These are phyloP conservation scores for Atta cephalotes DNA, from an alignment of 1,140 invertebrate species.

Conservation along the genomic window DNA sequence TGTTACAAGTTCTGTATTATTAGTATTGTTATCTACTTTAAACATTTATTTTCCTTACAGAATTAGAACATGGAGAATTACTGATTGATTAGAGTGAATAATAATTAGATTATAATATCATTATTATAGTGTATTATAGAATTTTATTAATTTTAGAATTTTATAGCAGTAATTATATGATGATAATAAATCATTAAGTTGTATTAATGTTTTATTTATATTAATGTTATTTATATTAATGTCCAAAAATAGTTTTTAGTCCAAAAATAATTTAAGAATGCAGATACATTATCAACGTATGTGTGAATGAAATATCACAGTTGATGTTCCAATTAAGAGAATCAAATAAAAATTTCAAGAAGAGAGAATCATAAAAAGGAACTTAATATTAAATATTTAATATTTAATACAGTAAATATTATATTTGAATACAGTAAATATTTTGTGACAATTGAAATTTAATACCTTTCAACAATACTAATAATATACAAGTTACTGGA, in stretches of 20 bases:
- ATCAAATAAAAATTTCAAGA: not conserved
- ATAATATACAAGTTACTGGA: not conserved
- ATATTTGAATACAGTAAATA: not conserved
- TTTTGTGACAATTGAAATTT: not conserved
- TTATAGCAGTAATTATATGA: slow-evolving; percentile 39
- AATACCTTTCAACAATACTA: not conserved
- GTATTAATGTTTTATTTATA: not conserved
- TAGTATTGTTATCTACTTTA: not conserved
- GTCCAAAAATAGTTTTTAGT: no score
- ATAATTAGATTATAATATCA: slow-evolving; percentile 34
- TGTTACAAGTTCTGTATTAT: not conserved
- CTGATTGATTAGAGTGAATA: slow-evolving; percentile 22
- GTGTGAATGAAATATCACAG: not conserved
- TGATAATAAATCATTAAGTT: not conserved
- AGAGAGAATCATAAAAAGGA: not conserved
- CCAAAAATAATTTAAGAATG: not conserved
- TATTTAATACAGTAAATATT: no score
- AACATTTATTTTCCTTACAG: slow-evolving; percentile 1
- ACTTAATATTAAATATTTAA: no score
- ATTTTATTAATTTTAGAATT: not conserved
- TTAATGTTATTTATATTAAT: not conserved
- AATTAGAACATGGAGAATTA: slow-evolving; percentile 13
- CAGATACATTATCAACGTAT: not conserved
- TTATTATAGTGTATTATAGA: not conserved
- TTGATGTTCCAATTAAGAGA: not conserved